Conservation (phyloP, 2,888 invertebrate genomes). For the Neria commutata region DNA sequence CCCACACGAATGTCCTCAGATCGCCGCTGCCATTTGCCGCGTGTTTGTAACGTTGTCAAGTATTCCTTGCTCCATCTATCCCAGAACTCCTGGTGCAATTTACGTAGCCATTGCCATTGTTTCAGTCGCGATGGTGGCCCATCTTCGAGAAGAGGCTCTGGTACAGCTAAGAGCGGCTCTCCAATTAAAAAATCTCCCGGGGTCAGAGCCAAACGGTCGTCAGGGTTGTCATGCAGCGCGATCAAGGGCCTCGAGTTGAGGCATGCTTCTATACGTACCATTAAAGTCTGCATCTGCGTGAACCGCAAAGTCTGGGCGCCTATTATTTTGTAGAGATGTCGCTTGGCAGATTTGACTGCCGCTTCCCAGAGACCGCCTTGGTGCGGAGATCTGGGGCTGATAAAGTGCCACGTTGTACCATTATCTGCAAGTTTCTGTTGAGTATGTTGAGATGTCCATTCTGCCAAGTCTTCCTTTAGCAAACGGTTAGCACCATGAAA, state of each 20-base stretch:
- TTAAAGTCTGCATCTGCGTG: slow-evolving; percentile 14
- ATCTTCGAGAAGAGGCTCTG: slow-evolving; percentile 36
- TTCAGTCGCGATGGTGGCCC: slow-evolving; percentile 22
- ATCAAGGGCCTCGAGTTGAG: slow-evolving; percentile 18
- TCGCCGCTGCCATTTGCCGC: slow-evolving; percentile 20
- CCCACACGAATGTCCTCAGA: neutral
- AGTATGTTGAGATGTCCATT: neutral
- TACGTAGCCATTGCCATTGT: slow-evolving; percentile 37
- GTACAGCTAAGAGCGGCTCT: slow-evolving; percentile 10
- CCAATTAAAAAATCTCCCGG: slow-evolving; percentile 27
- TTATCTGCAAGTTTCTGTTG: slow-evolving; percentile 10
- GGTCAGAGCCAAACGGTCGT: slow-evolving; percentile 23
- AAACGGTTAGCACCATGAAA: slow-evolving; percentile 21
- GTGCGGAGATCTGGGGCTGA: slow-evolving; percentile 15
- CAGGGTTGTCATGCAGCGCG: slow-evolving; percentile 21
- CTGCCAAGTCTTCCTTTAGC: neutral
- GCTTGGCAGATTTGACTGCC: slow-evolving; percentile 18
- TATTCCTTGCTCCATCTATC: slow-evolving; percentile 20
- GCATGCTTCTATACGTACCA: slow-evolving; percentile 17
- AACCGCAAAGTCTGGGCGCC: slow-evolving; percentile 11
- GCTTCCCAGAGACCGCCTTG: slow-evolving; percentile 25
- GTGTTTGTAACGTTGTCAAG: slow-evolving; percentile 8
- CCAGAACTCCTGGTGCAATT: slow-evolving; percentile 25
- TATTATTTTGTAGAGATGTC: slow-evolving; percentile 12
- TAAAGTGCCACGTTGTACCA: slow-evolving; percentile 21